phyloP scores from a whole-genome alignment of 2,113 vertebrate genomes.

The Xenopus laevis region DNA sequence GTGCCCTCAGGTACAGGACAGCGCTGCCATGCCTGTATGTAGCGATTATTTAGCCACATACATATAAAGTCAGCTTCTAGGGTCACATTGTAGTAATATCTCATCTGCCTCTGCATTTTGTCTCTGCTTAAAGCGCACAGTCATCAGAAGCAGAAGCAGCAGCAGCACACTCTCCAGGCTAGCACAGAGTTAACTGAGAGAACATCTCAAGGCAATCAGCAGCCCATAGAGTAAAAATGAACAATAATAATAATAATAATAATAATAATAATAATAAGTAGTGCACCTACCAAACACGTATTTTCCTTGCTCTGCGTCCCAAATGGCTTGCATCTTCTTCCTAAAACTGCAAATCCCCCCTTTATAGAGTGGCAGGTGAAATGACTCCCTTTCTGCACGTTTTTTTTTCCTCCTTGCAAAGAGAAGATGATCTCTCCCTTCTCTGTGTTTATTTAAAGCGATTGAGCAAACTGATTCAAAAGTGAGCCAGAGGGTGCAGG shows the following conservation, averaged over 20 bases:
- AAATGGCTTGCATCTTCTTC: conserved; percentile 93
- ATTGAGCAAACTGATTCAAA: conserved; percentile 77
- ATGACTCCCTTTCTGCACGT: conserved; percentile 80
- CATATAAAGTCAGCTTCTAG: too few species aligned
- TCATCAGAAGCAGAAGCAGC: too few species aligned
- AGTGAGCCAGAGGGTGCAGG: conserved; percentile 66
- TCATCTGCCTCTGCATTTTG: not conserved
- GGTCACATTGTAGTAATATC: too few species aligned
- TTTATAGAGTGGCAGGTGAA: conserved; percentile 77
- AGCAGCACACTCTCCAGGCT: not conserved
- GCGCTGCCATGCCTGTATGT: too few species aligned
- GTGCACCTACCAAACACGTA: conserved; percentile 97
- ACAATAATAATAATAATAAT: conserved; percentile 53
- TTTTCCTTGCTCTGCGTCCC: conserved; percentile 90
- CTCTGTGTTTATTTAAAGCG: conserved; percentile 85
- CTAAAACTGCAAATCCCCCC: conserved; percentile 68
- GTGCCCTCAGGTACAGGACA: too few species aligned
- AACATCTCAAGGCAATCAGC: conserved; percentile 14
- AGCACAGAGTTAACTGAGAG: conserved; percentile 28
- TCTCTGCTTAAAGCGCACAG: not conserved
- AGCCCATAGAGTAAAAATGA: conserved; percentile 43
- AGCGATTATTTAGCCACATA: too few species aligned
- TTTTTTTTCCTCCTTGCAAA: conserved; percentile 65
- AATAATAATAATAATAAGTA: conserved; percentile 54
- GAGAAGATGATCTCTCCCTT: conserved; percentile 67